Percentiles rank a stretch among this genome's conserved stretches.
These are phyloP conservation scores for Grus americana DNA, from an alignment of 2,113 vertebrate genomes.

Conservation along the genomic window DNA sequence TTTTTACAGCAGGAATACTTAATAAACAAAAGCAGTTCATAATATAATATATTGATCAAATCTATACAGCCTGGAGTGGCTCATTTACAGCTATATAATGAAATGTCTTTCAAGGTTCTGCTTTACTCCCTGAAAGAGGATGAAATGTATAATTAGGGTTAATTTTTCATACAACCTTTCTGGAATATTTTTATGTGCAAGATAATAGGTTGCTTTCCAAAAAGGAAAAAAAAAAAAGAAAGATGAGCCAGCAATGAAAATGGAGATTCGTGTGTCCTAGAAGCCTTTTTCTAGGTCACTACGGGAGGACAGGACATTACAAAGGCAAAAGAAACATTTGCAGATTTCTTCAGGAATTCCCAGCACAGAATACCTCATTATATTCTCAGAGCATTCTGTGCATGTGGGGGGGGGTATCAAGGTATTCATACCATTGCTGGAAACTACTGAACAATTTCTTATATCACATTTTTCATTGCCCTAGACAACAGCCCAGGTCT, in stretches of 20 bases:
- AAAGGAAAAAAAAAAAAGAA: not conserved
- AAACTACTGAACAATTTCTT: not conserved
- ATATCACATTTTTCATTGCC: not conserved
- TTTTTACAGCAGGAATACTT: not conserved
- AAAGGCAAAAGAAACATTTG: conserved; percentile 16
- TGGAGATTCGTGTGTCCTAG: not conserved
- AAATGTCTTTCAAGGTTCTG: not conserved
- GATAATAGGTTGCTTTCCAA: not conserved
- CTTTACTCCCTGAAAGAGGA: conserved; percentile 27
- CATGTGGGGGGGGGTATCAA: not conserved
- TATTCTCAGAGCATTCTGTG: not conserved
- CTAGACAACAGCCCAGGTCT: not conserved
- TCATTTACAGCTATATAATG: not conserved
- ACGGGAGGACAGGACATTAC: not conserved
- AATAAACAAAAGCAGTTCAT: not conserved
- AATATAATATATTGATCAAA: not conserved
- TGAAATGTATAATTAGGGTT: conserved; percentile 11
- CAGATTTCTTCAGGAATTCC: not conserved
- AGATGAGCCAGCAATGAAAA: not conserved
- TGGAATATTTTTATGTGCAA: not conserved
- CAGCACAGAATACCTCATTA: conserved; percentile 3
- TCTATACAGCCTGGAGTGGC: not conserved
- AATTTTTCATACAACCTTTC: conserved; percentile 31
- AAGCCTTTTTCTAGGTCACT: conserved; percentile 32
- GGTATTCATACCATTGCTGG: not conserved